Conservation (phyloP, 2,888 invertebrate species). For the Theodoxus fluviatilis region DNA sequence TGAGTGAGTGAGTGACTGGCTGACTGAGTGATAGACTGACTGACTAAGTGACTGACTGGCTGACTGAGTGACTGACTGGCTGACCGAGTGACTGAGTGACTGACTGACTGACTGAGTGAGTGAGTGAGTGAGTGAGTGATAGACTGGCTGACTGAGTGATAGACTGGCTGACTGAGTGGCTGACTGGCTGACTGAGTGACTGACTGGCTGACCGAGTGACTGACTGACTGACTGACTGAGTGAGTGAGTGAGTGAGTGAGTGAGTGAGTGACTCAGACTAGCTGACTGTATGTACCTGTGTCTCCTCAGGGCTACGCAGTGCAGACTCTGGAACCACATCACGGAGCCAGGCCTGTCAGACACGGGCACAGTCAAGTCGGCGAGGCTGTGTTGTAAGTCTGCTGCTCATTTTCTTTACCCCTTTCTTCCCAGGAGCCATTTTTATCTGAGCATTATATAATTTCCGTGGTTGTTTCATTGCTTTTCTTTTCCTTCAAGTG, state of each 20-base stretch:
- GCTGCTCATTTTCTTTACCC: too few relatives aligned
- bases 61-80: not conserved
- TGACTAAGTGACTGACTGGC: too few relatives aligned
- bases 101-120: not conserved
- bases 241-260: not conserved
- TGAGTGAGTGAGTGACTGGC: too few relatives aligned
- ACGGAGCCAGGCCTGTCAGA: conserved; percentile 68
- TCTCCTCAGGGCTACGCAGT: too few relatives aligned
- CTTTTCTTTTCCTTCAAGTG: too few relatives aligned
- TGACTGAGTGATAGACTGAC: too few relatives aligned
- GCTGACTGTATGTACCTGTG: too few relatives aligned
- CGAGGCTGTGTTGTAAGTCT: conserved; percentile 73
- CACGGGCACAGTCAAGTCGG: conserved; percentile 68
- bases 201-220: not conserved
- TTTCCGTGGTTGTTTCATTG: too few relatives aligned
- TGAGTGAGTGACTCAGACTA: conserved; percentile 7
- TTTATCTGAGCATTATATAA: too few relatives aligned
- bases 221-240: not conserved
- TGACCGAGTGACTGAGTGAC: not conserved
- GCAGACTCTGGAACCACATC: too few relatives aligned
- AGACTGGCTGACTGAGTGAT: not conserved
- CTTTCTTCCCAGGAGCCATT: too few relatives aligned
- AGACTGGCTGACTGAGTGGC: not conserved
- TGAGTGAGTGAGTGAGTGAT: not conserved
- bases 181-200: not conserved